A percentile compares a stretch with the other conserved stretches of the same genome.
These are phyloP conservation scores for Rhagium mordax DNA, from an alignment of 2,888 invertebrate genomes.

Conservation along the genomic window DNA sequence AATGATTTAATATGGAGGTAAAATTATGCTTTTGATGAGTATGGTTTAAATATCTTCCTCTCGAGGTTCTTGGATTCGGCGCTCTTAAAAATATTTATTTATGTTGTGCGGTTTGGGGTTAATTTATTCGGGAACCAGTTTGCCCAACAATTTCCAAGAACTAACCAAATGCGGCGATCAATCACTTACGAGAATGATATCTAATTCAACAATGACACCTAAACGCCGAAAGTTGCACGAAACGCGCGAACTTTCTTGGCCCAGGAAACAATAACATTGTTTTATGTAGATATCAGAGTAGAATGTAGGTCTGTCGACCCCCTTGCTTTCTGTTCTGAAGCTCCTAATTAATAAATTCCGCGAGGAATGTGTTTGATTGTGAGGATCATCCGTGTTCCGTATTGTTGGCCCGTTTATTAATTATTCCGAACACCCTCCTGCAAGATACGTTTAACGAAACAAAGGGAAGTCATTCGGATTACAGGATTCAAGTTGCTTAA, in stretches of 20 bases:
- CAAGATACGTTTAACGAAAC: conserved; percentile 28
- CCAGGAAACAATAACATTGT: conserved; percentile 14
- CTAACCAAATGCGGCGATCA: background rate
- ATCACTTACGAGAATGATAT: conserved; percentile 9
- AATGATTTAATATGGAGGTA: no score
- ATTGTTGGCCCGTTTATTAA: conserved; percentile 45
- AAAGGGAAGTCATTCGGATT: conserved; percentile 34
- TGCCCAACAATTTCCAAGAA: background rate
- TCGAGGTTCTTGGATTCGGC: no score
- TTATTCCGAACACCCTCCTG: conserved; percentile 31
- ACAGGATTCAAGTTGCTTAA: conserved; percentile 9
- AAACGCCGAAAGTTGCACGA: conserved; percentile 15
- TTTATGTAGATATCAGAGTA: conserved; percentile 7
- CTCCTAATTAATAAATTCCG: conserved; percentile 60
- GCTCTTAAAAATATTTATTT: no score
- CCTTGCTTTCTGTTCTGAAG: conserved; percentile 54
- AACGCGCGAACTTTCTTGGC: conserved; percentile 27
- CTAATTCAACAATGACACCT: conserved; percentile 17
- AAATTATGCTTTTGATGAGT: no score
- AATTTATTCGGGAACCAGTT: background rate
- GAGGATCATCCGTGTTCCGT: conserved; percentile 38
- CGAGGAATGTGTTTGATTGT: conserved; percentile 53
- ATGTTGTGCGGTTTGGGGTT: no score
- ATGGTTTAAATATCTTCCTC: no score
- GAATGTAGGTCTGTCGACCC: conserved; percentile 15